Evolutionary conservation across 2,797 vertebrate genomes (phyloP), one percentile per base, ranked within the genome.

Genomic region (Lacerta agilis): DNA sequence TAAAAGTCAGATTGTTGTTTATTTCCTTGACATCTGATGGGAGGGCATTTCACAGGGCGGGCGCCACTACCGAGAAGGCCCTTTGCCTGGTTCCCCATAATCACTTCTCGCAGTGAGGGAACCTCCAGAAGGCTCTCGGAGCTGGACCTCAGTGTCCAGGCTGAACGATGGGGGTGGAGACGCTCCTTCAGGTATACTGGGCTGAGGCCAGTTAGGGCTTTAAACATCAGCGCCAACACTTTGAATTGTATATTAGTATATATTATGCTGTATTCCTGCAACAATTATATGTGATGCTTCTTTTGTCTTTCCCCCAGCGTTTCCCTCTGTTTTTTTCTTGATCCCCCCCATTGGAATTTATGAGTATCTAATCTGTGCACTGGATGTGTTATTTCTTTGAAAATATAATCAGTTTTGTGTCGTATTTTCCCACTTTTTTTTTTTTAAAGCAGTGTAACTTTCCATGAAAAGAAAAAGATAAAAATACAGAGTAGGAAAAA

Each of bases 401-500:
- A 61, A 36, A 33, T 25, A 61, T 64, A 25, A 33, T 36, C 29
- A 64, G 4, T 38, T 64, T 38, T 81, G 49, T 9, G 29, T 5
- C 38, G 41, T 25, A 41, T 64, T 41, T 25, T 81, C 33, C 20
- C 13, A 9, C 38, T 41, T 10, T 38, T 38, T 66, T 41, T 10
- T 38, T 38, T 66, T 38, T 25, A 45, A 29, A 81, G 49, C 49
- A 66, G 8, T 23, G 6, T 17, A 72, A 5, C 9, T 83, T 33
- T 64, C 81, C 78, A 86, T 85, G 71, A 82, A 83, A 73, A 25
- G 90, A 90, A 90, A 78, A 10, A 75, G 13, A 43, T 86, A 29
- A 91, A 94, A 92, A 88, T 86, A 88, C 73, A 88, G 92, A 87
- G 83, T 75, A 90, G 33, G 41, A 86, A 79, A 58, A 87, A 78